Evolutionary conservation across 2,888 invertebrate species (phyloP).

Genomic region (Campoplex nolae): DNA sequence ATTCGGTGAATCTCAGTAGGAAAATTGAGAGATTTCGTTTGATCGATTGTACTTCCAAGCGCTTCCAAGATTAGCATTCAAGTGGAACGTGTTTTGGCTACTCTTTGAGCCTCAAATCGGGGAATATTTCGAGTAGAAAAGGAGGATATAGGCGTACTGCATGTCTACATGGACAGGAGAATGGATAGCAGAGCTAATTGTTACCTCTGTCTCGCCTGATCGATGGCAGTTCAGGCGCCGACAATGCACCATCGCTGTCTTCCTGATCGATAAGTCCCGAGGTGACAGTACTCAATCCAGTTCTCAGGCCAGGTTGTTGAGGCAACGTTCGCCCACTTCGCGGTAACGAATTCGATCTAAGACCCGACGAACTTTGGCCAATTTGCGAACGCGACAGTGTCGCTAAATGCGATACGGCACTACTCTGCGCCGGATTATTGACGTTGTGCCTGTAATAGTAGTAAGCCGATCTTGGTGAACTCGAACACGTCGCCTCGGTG

Average conservation of each 20-base stretch:
- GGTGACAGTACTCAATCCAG: conserved; percentile 82
- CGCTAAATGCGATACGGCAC: conserved; percentile 82
- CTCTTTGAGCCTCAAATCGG: not conserved
- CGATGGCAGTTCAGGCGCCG: conserved; percentile 92
- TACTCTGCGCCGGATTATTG: conserved; percentile 82
- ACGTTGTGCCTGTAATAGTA: conserved; percentile 88
- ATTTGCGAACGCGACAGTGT: conserved; percentile 83
- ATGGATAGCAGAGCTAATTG: conserved; percentile 54
- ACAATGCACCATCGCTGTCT: conserved; percentile 92
- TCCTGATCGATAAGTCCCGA: conserved; percentile 87
- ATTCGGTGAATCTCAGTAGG: no score
- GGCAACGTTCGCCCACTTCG: conserved; percentile 83
- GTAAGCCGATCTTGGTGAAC: conserved; percentile 90
- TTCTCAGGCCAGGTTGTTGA: conserved; percentile 81
- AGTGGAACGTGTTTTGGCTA: not conserved
- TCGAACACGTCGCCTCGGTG: conserved; percentile 94
- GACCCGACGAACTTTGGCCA: conserved; percentile 81
- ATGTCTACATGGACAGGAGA: not conserved
- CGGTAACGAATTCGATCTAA: conserved; percentile 85
- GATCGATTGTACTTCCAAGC: not conserved
- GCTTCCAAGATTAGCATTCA: not conserved
- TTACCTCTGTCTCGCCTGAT: conserved; percentile 88
- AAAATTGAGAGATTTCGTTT: not conserved
- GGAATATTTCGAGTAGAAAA: not conserved
- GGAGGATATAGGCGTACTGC: not conserved